Base-by-base conservation (phyloP, 2,888 invertebrate genomes). In the Clistopyga incitator region DNA sequence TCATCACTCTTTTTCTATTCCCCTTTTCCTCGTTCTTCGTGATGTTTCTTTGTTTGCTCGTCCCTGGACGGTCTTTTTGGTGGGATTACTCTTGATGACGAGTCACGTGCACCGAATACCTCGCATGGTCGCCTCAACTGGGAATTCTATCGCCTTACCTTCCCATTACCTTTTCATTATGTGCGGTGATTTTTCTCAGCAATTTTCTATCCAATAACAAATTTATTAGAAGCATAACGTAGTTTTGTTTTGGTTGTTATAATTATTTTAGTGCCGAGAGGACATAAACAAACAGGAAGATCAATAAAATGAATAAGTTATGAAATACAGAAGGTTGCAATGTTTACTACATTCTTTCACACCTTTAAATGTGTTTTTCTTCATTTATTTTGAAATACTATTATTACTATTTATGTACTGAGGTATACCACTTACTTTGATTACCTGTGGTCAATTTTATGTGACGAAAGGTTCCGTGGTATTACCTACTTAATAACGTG, bases 1-100 rank as follows among this genome's bases (percentile, higher is more conserved):
- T 78, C 75, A 59, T 71, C 74, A 29, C 3, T 74, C 23, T 20
- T 20, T 20, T n/a, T 59, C 67, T 67, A 59, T 56, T 61, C 64
- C 72, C 45, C 70, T 59, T 56, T 59, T 64, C 67, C 3, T 54
- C 61, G 47, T 79, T 50, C 56, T 65, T 70, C 50, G 23, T 29
- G 8, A 54, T 52, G 10, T 38, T 50, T 18, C n/a, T 67, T 47
- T 64, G 29, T 20, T 20, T 18, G 8, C 18, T 61, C 34, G 29
- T 61, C 34, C 61, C 29, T 61, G 0, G 25, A 25, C 25, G 13
- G 25, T 15, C 25, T 56, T 25, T 56, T 18, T 34, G n/a, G 34
- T 34, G 29, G 3, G 61, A 34, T 61, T 29, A 34, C 29, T n/a
- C n/a, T 29, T 29, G 29, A 15, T 23, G 10, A 25, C 13, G 54